Conservation (phyloP, 2,797 vertebrate genomes). For the Hydrocynus forskahlii region DNA sequence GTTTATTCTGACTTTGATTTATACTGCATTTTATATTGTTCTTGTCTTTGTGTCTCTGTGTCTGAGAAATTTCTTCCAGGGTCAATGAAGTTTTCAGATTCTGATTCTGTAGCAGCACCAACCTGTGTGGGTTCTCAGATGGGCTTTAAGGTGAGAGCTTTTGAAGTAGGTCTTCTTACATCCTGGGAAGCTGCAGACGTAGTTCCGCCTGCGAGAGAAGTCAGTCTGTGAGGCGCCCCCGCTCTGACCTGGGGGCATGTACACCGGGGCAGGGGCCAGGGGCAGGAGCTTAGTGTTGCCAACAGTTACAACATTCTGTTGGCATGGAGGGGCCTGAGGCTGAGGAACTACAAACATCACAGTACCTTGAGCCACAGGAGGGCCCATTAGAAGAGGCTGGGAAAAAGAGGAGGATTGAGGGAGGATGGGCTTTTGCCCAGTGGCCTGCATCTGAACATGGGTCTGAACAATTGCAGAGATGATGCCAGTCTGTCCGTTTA, state of each 20-base stretch:
- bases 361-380: conserved; percentile 84
- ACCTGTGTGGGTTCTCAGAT: conserved; percentile 97
- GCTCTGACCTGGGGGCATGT: conserved; percentile 83
- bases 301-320: conserved; percentile 80
- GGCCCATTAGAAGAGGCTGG: conserved; percentile 85
- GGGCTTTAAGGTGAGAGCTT: conserved; percentile 97
- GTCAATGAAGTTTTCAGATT: background rate
- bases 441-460: conserved; percentile 73
- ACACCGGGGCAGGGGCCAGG: conserved; percentile 90
- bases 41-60: too few species aligned
- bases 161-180: conserved; percentile 99
- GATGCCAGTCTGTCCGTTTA: conserved; percentile 79
- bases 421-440: conserved; percentile 79
- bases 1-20: too few species aligned
- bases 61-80: too few species aligned
- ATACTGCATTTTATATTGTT: too few species aligned
- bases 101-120: conserved; percentile 39
- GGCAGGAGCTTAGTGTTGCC: conserved; percentile 91
- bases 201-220: conserved; percentile 91
- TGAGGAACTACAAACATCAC: conserved; percentile 94
- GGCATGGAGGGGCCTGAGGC: conserved; percentile 69
- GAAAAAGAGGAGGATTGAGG: conserved; percentile 75
- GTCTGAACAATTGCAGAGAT: conserved; percentile 87
- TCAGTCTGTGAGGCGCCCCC: conserved; percentile 78
- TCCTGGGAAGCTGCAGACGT: conserved; percentile 89